Evolutionary conservation across 2,797 vertebrate genomes (phyloP).

Genomic region (Trichosurus vulpecula): DNA sequence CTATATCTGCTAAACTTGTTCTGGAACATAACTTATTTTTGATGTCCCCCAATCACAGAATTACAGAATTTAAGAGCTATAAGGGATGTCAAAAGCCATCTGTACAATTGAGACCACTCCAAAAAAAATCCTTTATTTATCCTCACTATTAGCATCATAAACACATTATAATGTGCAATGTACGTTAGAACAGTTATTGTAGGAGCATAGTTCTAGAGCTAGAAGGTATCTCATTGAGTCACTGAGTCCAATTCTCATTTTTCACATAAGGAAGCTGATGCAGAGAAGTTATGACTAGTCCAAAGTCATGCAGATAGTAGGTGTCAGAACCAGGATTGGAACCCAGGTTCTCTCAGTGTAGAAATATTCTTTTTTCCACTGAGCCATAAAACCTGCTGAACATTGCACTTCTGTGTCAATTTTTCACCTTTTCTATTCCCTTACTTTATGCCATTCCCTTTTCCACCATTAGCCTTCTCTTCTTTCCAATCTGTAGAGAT

Average conservation of each 20-base stretch:
- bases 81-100: background rate
- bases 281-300: background rate
- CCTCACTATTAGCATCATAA: background rate
- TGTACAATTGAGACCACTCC: background rate
- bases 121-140: background rate
- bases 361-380: background rate
- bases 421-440: background rate
- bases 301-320: background rate
- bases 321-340: background rate
- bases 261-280: background rate
- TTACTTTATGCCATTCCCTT: background rate
- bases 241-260: background rate
- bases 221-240: background rate
- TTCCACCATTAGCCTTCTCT: background rate
- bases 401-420: background rate
- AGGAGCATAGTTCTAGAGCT: background rate
- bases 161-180: background rate
- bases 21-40: background rate
- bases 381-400: background rate
- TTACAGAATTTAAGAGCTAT: background rate
- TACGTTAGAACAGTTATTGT: background rate
- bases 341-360: background rate
- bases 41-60: background rate
- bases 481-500: slow-evolving; percentile 1
- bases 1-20: background rate